These are phyloP conservation scores for Thymallus thymallus DNA, from an alignment of 2,113 vertebrate genomes.

Conservation along the genomic window DNA sequence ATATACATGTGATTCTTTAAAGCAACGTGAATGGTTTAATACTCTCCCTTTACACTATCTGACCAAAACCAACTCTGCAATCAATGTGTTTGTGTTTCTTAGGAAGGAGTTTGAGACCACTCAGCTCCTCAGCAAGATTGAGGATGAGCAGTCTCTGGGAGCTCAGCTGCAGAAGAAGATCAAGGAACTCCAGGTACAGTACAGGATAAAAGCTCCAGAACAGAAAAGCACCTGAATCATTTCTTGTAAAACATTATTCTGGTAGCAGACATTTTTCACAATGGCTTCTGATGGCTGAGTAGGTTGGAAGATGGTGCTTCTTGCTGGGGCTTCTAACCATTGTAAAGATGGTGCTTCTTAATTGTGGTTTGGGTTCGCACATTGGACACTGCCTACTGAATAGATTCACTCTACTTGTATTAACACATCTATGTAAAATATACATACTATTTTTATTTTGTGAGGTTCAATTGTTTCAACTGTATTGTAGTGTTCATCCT, in stretches of 20 bases:
- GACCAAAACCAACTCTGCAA: background rate
- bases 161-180: constrained; percentile 51
- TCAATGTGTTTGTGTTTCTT: background rate
- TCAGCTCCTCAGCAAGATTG: constrained; percentile 47
- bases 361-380: no score
- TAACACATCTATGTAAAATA: background rate
- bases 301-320: background rate
- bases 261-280: no score
- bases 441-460: background rate
- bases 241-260: accelerated
- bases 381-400: background rate
- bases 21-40: no score
- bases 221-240: no score
- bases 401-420: background rate
- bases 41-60: background rate
- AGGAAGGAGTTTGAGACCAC: constrained; percentile 54
- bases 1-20: no score
- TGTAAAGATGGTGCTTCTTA: no score
- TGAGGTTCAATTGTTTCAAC: no score
- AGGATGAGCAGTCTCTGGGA: constrained; percentile 49
- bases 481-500: no score
- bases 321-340: no score
- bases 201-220: background rate
- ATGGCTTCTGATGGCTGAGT: background rate
- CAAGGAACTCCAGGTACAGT: constrained; percentile 46